Evolutionary conservation across 2,888 invertebrate genomes (phyloP), one percentile per base, ranked within the genome.

Genomic region (Melieria omissa): DNA sequence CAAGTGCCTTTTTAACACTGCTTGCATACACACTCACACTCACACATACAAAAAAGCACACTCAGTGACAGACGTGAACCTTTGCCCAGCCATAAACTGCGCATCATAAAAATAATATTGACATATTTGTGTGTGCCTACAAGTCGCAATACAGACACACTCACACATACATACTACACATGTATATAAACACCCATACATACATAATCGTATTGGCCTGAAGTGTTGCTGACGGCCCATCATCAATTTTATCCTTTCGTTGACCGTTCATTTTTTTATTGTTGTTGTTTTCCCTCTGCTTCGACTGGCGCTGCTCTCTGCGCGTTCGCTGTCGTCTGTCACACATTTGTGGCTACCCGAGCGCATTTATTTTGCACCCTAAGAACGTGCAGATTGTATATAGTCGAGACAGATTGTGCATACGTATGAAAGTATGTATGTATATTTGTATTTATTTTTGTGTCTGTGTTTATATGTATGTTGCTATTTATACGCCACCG

Each of bases 31-130:
- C 12, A 49, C 49, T 10, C 9, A 49, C 9, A 49, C 49, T 3
- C 49, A 49, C 49, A 12, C 9, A 52, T 6, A 52, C 52, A 10
- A 2, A 57, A 4, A 57, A 14, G 29, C 57, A 57, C 29, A n/a
- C 16, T 29, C 14, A 29, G 29, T 29, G 4, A 14, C 16, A 10
- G 9, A 14, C n/a, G 14, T 57, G 41, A 4, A 29, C 57, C n/a
- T 16, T 14, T 57, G 5, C 10, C 3, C 57, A 14, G 16, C 29
- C 16, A 57, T 16, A 57, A 57, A 57, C 9, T 14, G 57, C 29
- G 29, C 29, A 57, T 29, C n/a, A 57, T 57, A 57, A 57, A 57
- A 57, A 57, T 57, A 57, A 57, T 29, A 57, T 57, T 57, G 57
- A 57, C 16, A 57, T 29, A 14, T 57, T 57, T 57, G 5, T 52